Base-by-base conservation (phyloP, 2,888 invertebrate species). In the Catocala nupta region DNA sequence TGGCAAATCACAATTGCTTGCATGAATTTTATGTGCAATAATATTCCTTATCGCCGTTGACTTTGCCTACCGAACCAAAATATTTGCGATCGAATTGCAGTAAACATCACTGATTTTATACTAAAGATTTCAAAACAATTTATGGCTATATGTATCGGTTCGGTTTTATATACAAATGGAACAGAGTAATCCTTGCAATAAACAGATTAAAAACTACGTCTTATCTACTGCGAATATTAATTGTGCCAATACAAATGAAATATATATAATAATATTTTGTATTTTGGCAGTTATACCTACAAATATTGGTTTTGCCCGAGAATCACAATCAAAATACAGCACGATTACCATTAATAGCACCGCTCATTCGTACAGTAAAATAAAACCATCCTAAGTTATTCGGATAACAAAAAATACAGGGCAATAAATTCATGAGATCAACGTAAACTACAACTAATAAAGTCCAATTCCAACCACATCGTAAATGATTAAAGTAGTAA, bases 21-120 rank as follows among this genome's bases (percentile, higher is more conserved):
- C 8, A 47, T 53, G 34, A 12, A 58, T 44, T 59, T 59, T 48
- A 59, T 45, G 42, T 59, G 59, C 59, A 49, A 59, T 54, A 49
- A 49, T 54, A 49, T 58, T 58, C 49, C 43, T 59, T 54, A 59
- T 59, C 59, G 43, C n/a, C 33, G 34, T n/a, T 44, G 16, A 43
- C 33, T 59, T 54, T 42, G 10, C 34, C 7, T 33, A 7, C 16
- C 25, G 16, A 52, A 52, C 6, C 16, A 48, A 53, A 53, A 53
- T 48, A 59, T 48, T 53, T 39, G 34, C 9, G 13, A 2, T 13
- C 5, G 13, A 16, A n/a, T 51, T 51, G 25, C 16, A 44, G 44
- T 7, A 45, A 51, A 43, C 42, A 48, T 56, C 33, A 43, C 10
- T 12, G 42, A 49, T 33, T 45, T 45, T 43, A 12, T 0, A 45